These are phyloP conservation scores for Arion vulgaris DNA, from an alignment of 1,140 invertebrate genomes.

Conservation along the genomic window DNA sequence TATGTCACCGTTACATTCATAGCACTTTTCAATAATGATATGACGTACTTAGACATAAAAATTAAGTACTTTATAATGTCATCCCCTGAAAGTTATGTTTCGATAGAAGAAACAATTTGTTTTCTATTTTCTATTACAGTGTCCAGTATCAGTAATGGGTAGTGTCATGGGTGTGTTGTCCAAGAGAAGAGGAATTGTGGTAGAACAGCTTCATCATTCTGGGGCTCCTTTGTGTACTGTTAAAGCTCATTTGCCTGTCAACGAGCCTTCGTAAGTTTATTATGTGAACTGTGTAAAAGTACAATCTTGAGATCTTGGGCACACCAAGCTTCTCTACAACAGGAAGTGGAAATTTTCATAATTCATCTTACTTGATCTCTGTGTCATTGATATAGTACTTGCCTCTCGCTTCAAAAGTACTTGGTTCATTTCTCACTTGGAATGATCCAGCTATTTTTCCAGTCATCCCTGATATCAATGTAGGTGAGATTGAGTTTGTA, in stretches of 20 bases:
- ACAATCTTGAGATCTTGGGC: too few relatives aligned
- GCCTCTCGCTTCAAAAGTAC: too few relatives aligned
- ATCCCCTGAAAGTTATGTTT: too few relatives aligned
- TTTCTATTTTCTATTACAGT: conserved; percentile 80
- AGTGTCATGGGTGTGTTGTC: conserved; percentile 97
- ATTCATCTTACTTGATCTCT: too few relatives aligned
- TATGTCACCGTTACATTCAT: too few relatives aligned
- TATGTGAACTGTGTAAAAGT: not conserved
- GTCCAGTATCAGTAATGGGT: conserved; percentile 93
- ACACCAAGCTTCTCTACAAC: too few relatives aligned
- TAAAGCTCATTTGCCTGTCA: conserved; percentile 98
- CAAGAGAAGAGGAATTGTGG: conserved; percentile 94
- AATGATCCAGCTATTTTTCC: too few relatives aligned
- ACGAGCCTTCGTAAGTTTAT: conserved; percentile 89
- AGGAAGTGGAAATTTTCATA: too few relatives aligned
- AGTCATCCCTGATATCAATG: too few relatives aligned
- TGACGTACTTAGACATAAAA: not conserved
- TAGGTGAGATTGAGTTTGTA: too few relatives aligned
- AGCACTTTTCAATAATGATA: not conserved
- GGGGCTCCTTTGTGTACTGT: conserved; percentile 98
- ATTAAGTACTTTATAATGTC: not conserved
- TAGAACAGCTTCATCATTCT: conserved; percentile 92
- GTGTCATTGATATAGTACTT: too few relatives aligned
- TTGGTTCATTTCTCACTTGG: too few relatives aligned
- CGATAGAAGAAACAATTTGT: not conserved